Conservation (phyloP, 2,113 vertebrate species). For the Nestor notabilis region DNA sequence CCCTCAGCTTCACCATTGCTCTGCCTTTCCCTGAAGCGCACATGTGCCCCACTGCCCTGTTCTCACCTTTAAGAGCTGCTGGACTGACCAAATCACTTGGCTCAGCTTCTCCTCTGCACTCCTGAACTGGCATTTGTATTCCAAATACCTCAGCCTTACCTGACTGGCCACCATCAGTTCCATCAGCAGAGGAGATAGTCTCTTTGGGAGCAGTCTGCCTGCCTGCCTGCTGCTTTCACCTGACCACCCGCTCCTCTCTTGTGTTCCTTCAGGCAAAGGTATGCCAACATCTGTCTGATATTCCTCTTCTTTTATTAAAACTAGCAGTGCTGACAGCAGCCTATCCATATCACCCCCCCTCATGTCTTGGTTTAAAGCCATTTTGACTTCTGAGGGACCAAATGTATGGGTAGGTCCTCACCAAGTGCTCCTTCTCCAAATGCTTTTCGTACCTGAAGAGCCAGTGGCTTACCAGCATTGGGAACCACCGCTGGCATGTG, state of each 20-base stretch:
- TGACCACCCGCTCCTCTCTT: background rate
- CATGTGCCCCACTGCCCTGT: background rate
- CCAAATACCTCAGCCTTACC: background rate
- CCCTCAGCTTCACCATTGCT: background rate
- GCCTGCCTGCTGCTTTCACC: background rate
- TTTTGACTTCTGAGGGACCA: background rate
- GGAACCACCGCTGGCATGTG: fast-evolving
- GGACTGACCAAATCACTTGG: background rate
- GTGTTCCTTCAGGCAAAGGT: background rate
- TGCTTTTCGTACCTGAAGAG: fast-evolving
- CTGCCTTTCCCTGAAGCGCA: background rate
- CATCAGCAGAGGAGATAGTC: background rate
- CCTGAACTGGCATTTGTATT: background rate
- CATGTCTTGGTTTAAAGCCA: background rate
- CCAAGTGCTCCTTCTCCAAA: background rate
- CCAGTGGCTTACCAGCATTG: background rate
- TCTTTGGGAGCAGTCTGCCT: background rate
- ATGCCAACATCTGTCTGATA: background rate
- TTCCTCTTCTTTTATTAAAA: background rate
- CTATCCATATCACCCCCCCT: background rate
- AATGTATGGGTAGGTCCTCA: background rate
- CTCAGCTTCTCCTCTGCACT: background rate
- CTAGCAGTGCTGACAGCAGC: background rate
- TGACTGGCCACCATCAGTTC: background rate
- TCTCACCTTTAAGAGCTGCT: background rate